A percentile compares a stretch with the other conserved stretches of the same genome.
Evolutionary conservation across 2,797 vertebrate species (phyloP).

Genomic region (Sus cebifrons): DNA sequence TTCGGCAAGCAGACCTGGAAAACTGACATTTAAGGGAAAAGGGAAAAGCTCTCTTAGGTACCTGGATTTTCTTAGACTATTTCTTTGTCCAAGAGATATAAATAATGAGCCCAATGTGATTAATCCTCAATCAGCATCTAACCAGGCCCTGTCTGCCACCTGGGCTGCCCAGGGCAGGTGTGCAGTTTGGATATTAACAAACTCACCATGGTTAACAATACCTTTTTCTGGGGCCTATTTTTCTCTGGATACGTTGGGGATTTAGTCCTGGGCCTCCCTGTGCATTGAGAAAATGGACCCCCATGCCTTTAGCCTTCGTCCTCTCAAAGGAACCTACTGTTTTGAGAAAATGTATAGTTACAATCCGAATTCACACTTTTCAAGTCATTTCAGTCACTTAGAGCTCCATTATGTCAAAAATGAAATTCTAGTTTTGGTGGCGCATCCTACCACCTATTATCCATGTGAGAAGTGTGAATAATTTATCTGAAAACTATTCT

Average conservation of each 20-base stretch:
- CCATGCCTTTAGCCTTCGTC: conserved; percentile 69
- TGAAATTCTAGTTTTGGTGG: conserved; percentile 70
- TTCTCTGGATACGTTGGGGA: conserved; percentile 74
- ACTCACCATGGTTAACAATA: conserved; percentile 81
- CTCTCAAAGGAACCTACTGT: conserved; percentile 81
- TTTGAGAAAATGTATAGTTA: conserved; percentile 80
- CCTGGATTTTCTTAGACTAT: conserved; percentile 66
- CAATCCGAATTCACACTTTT: conserved; percentile 66
- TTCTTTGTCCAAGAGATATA: conserved; percentile 61
- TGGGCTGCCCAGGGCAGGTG: conserved; percentile 81
- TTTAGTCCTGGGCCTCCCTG: conserved; percentile 74
- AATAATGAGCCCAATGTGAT: conserved; percentile 69
- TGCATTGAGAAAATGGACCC: conserved; percentile 82
- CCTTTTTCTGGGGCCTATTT: conserved; percentile 79
- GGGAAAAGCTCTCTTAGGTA: conserved; percentile 36
- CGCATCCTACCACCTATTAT: conserved; percentile 68
- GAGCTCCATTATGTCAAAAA: conserved; percentile 67
- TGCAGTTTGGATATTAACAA: conserved; percentile 73
- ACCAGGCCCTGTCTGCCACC: conserved; percentile 70
- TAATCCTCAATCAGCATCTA: conserved; percentile 67
- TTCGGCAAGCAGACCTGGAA: not conserved
- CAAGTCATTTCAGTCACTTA: conserved; percentile 57
- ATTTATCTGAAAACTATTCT: conserved; percentile 69
- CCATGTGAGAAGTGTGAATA: conserved; percentile 61
- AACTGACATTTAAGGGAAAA: conserved; percentile 53